Evolutionary conservation across 2,888 invertebrate genomes (phyloP), one percentile per base, ranked within the genome.

Genomic region (Monopis laevigella): DNA sequence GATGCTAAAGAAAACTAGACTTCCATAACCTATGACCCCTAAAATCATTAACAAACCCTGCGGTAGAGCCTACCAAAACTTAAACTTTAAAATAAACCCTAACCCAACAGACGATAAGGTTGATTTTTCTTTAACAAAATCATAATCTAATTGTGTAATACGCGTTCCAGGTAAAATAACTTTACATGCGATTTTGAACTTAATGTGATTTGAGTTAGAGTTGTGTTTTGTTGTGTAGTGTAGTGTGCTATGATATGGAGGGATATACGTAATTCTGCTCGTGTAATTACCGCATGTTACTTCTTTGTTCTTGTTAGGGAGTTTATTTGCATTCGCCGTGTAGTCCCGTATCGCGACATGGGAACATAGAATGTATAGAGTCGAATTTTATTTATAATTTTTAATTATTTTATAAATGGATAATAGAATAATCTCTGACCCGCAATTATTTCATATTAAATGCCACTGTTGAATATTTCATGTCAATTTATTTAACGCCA

Each of bases 301-400:
- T 19, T 36, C 40, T 40, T 40, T 40, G 40, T 40, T 40, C 18
- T 40, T 40, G 40, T 28, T 40, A 18, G 11, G 29, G 28, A 40
- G 77, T 78, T 73, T 77, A 78, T 78, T 78, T 77, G 78, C 78
- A 77, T 78, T 36, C 12, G 12, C 36, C 36, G 36, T 36, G 36
- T 36, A 36, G 5, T 10, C 21, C 14, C 10, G 18, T 36, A 36
- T 36, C 36, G 21, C 21, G 17, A 53, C 53, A 53, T 47, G 50
- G n/a, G 55, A 26, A 62, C 51, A 61, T 29, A 3, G 46, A 42
- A 26, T 19, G 19, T 4, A 39, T 59, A 46, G 70, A 72, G 65
- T 48, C 17, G 58, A 5, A 32, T 19, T 4, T 13, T 16, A 35
- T 26, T 27, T n/a, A 24, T 24, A 7, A 24, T 7, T 3, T 14